Percentiles rank a stretch among this genome's conserved stretches.
phyloP scores from a whole-genome alignment of 2,888 invertebrate genomes.

The Morpho achilles region DNA sequence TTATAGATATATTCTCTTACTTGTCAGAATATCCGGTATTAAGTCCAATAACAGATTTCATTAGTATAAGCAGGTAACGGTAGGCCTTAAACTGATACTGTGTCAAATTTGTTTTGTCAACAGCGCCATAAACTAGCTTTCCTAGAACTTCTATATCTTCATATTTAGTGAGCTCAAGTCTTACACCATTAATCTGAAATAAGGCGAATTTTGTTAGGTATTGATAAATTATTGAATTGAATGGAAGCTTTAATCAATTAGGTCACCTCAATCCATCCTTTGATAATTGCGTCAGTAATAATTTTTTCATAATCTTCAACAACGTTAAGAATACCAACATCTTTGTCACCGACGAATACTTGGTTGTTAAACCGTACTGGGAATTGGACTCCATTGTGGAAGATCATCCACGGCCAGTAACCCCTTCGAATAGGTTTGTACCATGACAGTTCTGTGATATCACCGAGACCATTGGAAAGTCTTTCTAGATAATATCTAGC shows the following conservation, averaged over 20 bases:
- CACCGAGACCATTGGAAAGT: slow-evolving; percentile 69
- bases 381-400: slow-evolving; percentile 76
- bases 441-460: slow-evolving; percentile 66
- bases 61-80: slow-evolving; percentile 78
- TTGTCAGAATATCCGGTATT: slow-evolving; percentile 55
- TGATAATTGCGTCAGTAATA: slow-evolving; percentile 78
- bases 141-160: slow-evolving; percentile 78
- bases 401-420: slow-evolving; percentile 78
- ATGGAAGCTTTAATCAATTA: neutral
- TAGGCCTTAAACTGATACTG: slow-evolving; percentile 65
- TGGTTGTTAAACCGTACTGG: slow-evolving; percentile 72
- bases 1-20: slow-evolving; percentile 39
- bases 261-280: slow-evolving; percentile 70
- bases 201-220: neutral
- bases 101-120: slow-evolving; percentile 59
- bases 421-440: slow-evolving; percentile 63
- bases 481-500: slow-evolving; percentile 78
- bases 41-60: slow-evolving; percentile 68
- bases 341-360: slow-evolving; percentile 46
- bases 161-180: slow-evolving; percentile 53
- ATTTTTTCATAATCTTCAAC: slow-evolving; percentile 71
- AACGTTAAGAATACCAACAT: slow-evolving; percentile 50
- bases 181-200: slow-evolving; percentile 56
- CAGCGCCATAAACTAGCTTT: slow-evolving; percentile 67
- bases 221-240: no score